Percentiles rank a stretch among this genome's conserved stretches.
phyloP scores from a whole-genome alignment of 2,113 vertebrate species.

The Microtus richardsoni region DNA sequence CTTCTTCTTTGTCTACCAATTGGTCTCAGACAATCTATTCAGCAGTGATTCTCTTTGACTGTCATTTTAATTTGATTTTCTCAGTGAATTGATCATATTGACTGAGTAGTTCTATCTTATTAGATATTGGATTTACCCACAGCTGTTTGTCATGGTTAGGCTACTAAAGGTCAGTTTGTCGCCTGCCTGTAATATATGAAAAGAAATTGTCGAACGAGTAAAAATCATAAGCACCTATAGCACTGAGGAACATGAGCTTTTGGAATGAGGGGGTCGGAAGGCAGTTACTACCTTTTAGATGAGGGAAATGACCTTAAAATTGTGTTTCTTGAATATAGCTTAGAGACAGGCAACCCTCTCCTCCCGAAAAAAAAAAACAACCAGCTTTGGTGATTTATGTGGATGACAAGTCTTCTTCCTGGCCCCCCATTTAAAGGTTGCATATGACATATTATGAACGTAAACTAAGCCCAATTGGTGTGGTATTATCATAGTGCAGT shows the following conservation, averaged over 20 bases:
- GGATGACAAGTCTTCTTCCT: not conserved
- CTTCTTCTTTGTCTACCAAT: not conserved
- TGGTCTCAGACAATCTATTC: not conserved
- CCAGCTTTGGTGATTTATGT: not conserved
- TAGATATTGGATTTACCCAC: not conserved
- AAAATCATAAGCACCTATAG: not conserved
- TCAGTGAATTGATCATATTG: not conserved
- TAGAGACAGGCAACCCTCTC: not conserved
- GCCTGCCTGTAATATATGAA: not conserved
- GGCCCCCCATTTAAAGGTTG: fast-evolving
- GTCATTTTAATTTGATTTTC: not conserved
- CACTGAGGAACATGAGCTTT: not conserved
- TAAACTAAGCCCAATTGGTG: not conserved
- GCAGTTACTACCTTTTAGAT: not conserved
- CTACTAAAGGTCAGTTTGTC: not conserved
- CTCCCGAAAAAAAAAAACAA: too few relatives aligned
- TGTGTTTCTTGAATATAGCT: not conserved
- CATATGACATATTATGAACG: not conserved
- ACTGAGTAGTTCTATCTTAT: not conserved
- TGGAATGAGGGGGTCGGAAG: not conserved
- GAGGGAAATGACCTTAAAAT: not conserved
- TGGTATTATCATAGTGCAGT: not conserved
- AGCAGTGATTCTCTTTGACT: not conserved
- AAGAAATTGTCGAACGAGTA: not conserved
- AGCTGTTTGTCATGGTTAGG: not conserved